A percentile compares a stretch with the other conserved stretches of the same genome.
Evolutionary conservation across 2,888 invertebrate genomes (phyloP).

Genomic region (Eudemis profundana): DNA sequence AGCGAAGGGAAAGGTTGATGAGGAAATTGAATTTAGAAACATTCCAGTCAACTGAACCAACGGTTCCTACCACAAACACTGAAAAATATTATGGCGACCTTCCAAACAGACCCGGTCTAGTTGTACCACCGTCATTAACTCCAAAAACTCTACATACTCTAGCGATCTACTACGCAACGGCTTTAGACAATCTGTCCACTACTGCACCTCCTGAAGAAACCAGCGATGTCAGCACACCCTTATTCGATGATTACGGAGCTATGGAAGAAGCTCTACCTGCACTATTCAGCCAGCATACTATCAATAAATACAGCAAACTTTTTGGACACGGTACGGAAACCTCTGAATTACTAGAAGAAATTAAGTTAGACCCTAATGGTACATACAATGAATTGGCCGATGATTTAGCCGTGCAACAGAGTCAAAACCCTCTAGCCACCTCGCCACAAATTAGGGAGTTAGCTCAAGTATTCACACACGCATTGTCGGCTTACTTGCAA

Average conservation of each 20-base stretch:
- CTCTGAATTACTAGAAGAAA: slow-evolving; percentile 71
- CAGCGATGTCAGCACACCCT: slow-evolving; percentile 63
- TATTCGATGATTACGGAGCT: slow-evolving; percentile 69
- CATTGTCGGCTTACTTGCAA: slow-evolving; percentile 92
- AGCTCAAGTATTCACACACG: slow-evolving; percentile 94
- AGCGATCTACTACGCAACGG: slow-evolving; percentile 92
- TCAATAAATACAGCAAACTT: slow-evolving; percentile 86
- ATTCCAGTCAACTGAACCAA: slow-evolving; percentile 76
- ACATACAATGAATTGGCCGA: slow-evolving; percentile 77
- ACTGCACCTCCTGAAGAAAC: slow-evolving; percentile 68
- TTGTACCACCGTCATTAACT: slow-evolving; percentile 90
- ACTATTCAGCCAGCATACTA: slow-evolving; percentile 88
- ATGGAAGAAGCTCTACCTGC: slow-evolving; percentile 83
- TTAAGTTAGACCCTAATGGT: slow-evolving; percentile 74
- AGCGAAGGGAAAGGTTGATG: slow-evolving; percentile 89
- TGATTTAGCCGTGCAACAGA: slow-evolving; percentile 87
- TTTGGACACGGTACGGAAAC: slow-evolving; percentile 70
- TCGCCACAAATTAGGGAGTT: slow-evolving; percentile 90
- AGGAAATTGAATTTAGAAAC: slow-evolving; percentile 87
- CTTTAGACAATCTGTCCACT: slow-evolving; percentile 85
- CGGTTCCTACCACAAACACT: slow-evolving; percentile 70
- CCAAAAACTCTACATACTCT: slow-evolving; percentile 91
- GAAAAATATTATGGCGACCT: slow-evolving; percentile 79
- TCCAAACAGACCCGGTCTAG: slow-evolving; percentile 85
- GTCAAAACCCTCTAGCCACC: slow-evolving; percentile 86